A percentile compares a stretch with the other conserved stretches of the same genome.
phyloP scores from a whole-genome alignment of 2,113 vertebrate genomes.

The Plectropomus leopardus region DNA sequence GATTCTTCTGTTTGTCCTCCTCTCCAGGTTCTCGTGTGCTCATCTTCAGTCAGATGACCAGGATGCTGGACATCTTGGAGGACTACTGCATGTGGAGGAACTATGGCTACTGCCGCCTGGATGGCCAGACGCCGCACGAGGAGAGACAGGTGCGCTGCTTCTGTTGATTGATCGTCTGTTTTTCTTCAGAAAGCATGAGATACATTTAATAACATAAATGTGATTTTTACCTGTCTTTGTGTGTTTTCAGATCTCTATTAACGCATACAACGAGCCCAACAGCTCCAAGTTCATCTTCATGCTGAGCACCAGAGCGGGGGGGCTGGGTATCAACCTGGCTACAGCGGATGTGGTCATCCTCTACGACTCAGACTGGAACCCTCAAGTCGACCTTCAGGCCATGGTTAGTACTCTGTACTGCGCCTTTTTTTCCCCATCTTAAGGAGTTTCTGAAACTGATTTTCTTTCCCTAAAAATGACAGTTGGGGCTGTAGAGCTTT shows the following conservation, averaged over 20 bases:
- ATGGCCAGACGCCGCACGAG: constrained; percentile 97
- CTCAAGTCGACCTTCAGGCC: constrained; percentile 98
- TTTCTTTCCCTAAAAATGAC: not conserved
- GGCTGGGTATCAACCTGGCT: constrained; percentile 97
- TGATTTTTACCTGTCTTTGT: not conserved
- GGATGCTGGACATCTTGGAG: constrained; percentile 97
- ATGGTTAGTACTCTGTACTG: constrained; percentile 87
- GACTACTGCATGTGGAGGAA: constrained; percentile 99
- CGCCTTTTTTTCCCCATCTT: no score
- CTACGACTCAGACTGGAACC: constrained; percentile 99
- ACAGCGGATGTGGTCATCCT: constrained; percentile 98
- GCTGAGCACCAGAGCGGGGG: constrained; percentile 97
- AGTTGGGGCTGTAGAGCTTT: not conserved
- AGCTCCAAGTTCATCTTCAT: constrained; percentile 98
- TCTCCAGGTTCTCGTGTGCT: constrained; percentile 92
- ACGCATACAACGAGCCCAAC: constrained; percentile 92
- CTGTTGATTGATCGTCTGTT: not conserved
- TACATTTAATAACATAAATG: not conserved
- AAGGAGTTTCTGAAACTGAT: not conserved
- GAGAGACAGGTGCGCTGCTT: constrained; percentile 91
- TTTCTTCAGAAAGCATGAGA: not conserved
- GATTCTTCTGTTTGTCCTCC: not conserved
- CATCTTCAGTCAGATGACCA: constrained; percentile 99
- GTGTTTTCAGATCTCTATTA: constrained; percentile 91
- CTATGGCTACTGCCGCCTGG: constrained; percentile 94